These are phyloP conservation scores for Pristionchus mayeri DNA, from an alignment of 2,888 invertebrate genomes.

Conservation along the genomic window DNA sequence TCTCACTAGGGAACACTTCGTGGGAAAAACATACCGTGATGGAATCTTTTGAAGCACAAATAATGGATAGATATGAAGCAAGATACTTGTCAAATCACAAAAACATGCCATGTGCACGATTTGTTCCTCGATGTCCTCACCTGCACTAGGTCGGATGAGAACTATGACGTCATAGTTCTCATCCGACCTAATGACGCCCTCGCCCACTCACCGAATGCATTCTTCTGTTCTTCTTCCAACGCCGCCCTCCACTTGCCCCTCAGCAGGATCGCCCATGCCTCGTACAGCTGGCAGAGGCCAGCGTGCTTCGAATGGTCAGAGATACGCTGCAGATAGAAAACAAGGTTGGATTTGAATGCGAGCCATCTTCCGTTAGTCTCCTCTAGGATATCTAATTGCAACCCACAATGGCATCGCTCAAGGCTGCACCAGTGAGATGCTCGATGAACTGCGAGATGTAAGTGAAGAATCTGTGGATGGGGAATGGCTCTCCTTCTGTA, in stretches of 20 bases:
- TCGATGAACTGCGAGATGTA: conserved; percentile 61
- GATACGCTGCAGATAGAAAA: conserved; percentile 52
- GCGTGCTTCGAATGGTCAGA: conserved; percentile 80
- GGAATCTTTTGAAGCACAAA: too few species aligned
- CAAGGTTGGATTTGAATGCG: neutral
- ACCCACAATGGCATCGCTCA: conserved; percentile 62
- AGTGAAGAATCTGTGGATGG: conserved; percentile 54
- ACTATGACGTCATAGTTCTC: too few species aligned
- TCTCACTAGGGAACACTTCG: too few species aligned
- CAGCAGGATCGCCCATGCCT: conserved; percentile 83
- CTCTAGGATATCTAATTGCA: neutral
- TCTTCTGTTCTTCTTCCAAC: conserved; percentile 51
- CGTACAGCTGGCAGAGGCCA: conserved; percentile 83
- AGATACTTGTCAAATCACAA: too few species aligned
- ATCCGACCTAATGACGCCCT: too few species aligned
- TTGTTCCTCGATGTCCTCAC: too few species aligned
- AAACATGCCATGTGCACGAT: too few species aligned
- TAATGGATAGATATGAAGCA: too few species aligned
- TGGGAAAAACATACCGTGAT: too few species aligned
- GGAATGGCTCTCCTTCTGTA: neutral
- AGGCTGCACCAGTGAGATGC: conserved; percentile 60
- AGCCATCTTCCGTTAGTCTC: neutral
- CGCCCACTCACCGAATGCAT: conserved; percentile 49
- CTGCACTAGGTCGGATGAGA: too few species aligned
- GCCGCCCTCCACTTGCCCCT: conserved; percentile 68